These are phyloP conservation scores for Acronicta leporina DNA, from an alignment of 2,888 invertebrate genomes.

Conservation along the genomic window DNA sequence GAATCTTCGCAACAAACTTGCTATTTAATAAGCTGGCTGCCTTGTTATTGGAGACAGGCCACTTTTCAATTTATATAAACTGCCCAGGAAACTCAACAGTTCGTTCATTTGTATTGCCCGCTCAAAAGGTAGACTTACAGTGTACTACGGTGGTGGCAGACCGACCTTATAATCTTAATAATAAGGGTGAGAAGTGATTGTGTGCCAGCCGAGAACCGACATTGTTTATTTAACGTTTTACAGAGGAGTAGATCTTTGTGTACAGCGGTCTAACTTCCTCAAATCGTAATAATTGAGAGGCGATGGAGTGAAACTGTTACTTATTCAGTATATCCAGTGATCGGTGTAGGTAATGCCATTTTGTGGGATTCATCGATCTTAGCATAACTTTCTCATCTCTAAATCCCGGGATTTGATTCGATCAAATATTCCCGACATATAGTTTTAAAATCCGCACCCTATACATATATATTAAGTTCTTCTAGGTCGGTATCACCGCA, in stretches of 20 bases:
- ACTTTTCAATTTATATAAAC: constrained; percentile 30
- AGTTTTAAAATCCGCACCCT: too few species aligned
- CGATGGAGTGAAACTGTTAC: too few species aligned
- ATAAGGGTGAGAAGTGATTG: constrained; percentile 1
- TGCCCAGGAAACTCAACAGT: constrained; percentile 33
- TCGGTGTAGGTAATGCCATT: too few species aligned
- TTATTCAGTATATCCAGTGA: too few species aligned
- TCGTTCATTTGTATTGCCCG: constrained; percentile 23
- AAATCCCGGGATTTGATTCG: too few species aligned
- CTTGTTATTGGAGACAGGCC: constrained; percentile 14
- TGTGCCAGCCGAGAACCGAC: not conserved
- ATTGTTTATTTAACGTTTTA: constrained; percentile 22
- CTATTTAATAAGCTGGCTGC: not conserved
- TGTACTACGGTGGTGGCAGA: not conserved
- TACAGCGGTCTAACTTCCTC: not conserved
- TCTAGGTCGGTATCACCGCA: too few species aligned
- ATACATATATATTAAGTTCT: too few species aligned
- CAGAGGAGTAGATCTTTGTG: not conserved
- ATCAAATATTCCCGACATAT: too few species aligned
- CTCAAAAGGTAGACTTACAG: not conserved
- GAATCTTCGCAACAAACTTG: not conserved
- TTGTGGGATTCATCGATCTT: too few species aligned
- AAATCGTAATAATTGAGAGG: too few species aligned
- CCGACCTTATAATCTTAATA: not conserved
- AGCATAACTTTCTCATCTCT: too few species aligned